Evolutionary conservation across 23 tunicate genomes (phyloP).

Genomic region (Styela plicata): DNA sequence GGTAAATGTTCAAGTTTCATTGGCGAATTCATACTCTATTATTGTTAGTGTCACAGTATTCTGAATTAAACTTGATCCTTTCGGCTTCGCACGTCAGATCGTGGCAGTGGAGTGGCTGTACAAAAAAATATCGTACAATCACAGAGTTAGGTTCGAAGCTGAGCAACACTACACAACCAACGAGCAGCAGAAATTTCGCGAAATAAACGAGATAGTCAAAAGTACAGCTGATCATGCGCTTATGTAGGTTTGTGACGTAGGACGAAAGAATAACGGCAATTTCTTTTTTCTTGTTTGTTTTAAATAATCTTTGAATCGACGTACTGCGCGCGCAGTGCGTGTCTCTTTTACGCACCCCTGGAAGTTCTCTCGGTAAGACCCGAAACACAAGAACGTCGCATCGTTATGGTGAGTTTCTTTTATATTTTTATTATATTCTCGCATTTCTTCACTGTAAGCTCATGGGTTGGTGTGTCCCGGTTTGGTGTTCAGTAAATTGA

Average conservation of each 20-base stretch:
- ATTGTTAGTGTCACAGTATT: no score
- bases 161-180: neutral
- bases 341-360: slow-evolving; percentile 55
- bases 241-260: slow-evolving; percentile 21
- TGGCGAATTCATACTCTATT: no score
- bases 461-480: slow-evolving; percentile 43
- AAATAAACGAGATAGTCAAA: slow-evolving; percentile 30
- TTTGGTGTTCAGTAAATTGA: neutral
- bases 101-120: no score
- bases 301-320: neutral
- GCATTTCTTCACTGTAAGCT: slow-evolving; percentile 56
- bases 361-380: slow-evolving; percentile 47
- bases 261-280: slow-evolving; percentile 9
- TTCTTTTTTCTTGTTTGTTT: slow-evolving; percentile 26
- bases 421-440: slow-evolving; percentile 67
- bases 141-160: no score
- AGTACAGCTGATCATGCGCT: neutral
- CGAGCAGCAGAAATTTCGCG: neutral
- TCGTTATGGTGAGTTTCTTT: slow-evolving; percentile 93
- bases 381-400: slow-evolving; percentile 61
- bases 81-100: no score
- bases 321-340: slow-evolving; percentile 41
- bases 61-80: no score
- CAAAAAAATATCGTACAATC: no score
- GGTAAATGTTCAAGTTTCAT: no score